Conservation (phyloP, 30 jellyfish, hydroid and myxozoan genomes). For the Morbakka virulenta region DNA sequence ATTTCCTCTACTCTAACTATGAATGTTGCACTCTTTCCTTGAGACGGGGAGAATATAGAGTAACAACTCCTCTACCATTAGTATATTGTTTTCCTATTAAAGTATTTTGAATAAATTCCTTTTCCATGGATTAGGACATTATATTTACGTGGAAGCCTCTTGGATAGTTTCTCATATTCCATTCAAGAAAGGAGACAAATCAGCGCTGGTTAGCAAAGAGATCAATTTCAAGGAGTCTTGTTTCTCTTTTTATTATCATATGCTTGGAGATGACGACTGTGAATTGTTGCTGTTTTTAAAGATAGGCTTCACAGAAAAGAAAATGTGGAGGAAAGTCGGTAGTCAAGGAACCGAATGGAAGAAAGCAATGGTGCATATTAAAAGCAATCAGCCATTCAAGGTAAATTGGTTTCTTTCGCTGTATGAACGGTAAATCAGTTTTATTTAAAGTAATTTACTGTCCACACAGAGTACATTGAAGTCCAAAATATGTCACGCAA, state of each 20-base stretch:
- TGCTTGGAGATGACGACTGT: too few relatives aligned
- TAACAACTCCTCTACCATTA: too few relatives aligned
- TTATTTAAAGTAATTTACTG: too few relatives aligned
- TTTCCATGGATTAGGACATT: too few relatives aligned
- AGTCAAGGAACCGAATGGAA: conserved; percentile 77
- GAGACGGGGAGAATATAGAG: too few relatives aligned
- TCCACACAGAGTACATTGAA: too few relatives aligned
- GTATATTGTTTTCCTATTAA: too few relatives aligned
- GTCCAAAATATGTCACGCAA: too few relatives aligned
- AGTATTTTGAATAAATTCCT: too few relatives aligned
- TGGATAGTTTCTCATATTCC: conserved; percentile 29
- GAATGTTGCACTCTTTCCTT: too few relatives aligned
- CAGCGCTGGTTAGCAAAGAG: conserved; percentile 46
- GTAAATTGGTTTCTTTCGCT: conserved; percentile 28
- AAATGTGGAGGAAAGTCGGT: conserved; percentile 74
- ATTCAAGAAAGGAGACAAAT: conserved; percentile 27
- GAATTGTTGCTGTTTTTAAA: conserved; percentile 17
- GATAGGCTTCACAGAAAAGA: neutral
- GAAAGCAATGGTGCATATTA: conserved; percentile 45
- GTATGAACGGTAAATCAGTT: too few relatives aligned
- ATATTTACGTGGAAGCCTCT: conserved; percentile 76
- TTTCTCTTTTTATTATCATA: conserved; percentile 68
- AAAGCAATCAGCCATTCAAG: conserved; percentile 19
- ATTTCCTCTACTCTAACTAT: too few relatives aligned
- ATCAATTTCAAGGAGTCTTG: conserved; percentile 55